Evolutionary conservation across 2,113 vertebrate species (phyloP).

Genomic region (Zosterops japonicus): DNA sequence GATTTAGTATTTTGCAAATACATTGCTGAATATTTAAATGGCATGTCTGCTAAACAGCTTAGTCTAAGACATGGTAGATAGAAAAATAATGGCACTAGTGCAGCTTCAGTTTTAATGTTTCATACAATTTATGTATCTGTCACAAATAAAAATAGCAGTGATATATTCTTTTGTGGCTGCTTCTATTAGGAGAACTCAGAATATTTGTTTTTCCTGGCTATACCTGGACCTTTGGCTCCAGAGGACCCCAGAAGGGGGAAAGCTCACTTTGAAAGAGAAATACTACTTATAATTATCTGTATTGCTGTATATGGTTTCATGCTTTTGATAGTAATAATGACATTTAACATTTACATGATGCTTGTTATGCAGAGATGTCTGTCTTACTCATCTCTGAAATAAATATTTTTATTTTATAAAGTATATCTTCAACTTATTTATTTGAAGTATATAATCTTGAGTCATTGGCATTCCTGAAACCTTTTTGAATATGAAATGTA

Average conservation of each 20-base stretch:
- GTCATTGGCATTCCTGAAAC: neutral
- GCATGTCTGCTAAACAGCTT: neutral
- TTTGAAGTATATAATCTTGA: neutral
- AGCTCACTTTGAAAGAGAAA: neutral
- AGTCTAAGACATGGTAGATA: neutral
- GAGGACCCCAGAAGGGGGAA: neutral
- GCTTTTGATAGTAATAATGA: neutral
- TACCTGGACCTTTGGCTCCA: neutral
- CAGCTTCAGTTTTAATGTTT: neutral
- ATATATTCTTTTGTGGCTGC: neutral
- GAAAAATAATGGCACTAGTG: neutral
- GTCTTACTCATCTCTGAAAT: neutral
- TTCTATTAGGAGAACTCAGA: neutral
- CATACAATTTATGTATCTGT: constrained; percentile 2
- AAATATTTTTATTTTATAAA: neutral
- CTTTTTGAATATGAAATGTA: neutral
- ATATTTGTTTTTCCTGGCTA: constrained; percentile 24
- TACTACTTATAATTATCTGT: neutral
- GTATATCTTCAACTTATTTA: neutral
- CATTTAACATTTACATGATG: neutral
- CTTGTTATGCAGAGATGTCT: neutral
- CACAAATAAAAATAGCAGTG: constrained; percentile 1
- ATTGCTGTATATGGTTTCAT: neutral
- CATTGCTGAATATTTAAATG: neutral
- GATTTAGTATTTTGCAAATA: neutral